These are phyloP conservation scores for Meta bourneti DNA, from an alignment of 2,888 invertebrate species.

Conservation along the genomic window DNA sequence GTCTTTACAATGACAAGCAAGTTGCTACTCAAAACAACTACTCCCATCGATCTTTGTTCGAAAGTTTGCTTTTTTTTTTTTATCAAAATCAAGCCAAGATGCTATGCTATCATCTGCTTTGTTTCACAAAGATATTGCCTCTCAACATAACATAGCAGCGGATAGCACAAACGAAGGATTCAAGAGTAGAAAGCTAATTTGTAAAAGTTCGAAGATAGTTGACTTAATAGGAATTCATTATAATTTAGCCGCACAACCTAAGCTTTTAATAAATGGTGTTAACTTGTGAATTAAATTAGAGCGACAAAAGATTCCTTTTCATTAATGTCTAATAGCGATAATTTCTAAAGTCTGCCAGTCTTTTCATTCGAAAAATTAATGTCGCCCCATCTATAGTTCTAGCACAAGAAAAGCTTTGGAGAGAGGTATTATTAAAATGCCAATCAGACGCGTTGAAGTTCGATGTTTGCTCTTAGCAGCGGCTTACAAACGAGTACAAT, in stretches of 20 bases:
- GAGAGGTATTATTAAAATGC: conserved; percentile 31
- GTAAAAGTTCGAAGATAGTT: neutral
- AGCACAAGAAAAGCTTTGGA: conserved; percentile 61
- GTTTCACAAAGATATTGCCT: conserved; percentile 49
- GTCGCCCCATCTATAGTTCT: conserved; percentile 31
- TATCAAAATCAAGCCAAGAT: conserved; percentile 29
- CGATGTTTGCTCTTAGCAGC: conserved; percentile 30
- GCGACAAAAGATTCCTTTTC: conserved; percentile 27
- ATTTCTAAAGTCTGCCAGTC: conserved; percentile 25
- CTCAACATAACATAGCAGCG: neutral
- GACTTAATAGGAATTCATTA: conserved; percentile 42
- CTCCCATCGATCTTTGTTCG: conserved; percentile 23
- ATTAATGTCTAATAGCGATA: neutral
- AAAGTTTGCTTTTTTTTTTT: conserved; percentile 47
- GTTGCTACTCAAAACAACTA: conserved; percentile 41
- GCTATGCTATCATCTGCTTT: conserved; percentile 1
- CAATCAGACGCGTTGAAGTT: conserved; percentile 20
- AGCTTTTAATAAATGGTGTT: conserved; percentile 45
- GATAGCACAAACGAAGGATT: conserved; percentile 7
- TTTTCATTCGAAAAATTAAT: conserved; percentile 43
- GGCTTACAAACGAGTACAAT: conserved; percentile 41
- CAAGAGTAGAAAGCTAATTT: neutral
- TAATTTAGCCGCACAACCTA: conserved; percentile 36
- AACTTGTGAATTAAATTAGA: conserved; percentile 24
- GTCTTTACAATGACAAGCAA: conserved; percentile 56